Percentiles rank a stretch among this genome's conserved stretches.
Conservation (phyloP, 92 coral and sea anemone genomes). For the Porites lobata region DNA sequence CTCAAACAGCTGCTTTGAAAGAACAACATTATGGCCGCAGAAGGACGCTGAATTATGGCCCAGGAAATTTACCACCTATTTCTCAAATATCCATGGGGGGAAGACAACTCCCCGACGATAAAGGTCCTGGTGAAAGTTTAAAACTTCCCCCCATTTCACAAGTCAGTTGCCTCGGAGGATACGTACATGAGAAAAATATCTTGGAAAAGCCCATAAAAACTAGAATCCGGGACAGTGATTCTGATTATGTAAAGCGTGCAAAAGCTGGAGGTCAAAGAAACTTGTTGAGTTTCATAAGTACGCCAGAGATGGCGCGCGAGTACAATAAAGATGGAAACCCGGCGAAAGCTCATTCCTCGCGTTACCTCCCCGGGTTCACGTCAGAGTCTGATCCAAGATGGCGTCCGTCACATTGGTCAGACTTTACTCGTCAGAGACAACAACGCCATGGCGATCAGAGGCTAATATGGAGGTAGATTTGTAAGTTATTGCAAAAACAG, state of each 20-base stretch:
- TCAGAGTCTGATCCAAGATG: conserved; percentile 73
- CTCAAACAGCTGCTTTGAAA: conserved; percentile 28
- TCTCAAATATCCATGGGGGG: conserved; percentile 77
- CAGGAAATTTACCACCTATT: conserved; percentile 61
- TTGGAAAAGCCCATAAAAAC: conserved; percentile 39
- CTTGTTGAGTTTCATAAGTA: conserved; percentile 64
- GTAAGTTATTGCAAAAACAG: neutral
- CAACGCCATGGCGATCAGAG: conserved; percentile 30
- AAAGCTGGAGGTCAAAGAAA: conserved; percentile 80
- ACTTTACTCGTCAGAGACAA: conserved; percentile 49
- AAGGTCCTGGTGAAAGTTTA: conserved; percentile 16
- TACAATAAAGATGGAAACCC: conserved; percentile 27
- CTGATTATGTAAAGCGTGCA: conserved; percentile 74
- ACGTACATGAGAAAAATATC: conserved; percentile 13
- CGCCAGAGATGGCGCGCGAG: conserved; percentile 46
- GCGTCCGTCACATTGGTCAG: conserved; percentile 78
- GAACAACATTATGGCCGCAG: conserved; percentile 22
- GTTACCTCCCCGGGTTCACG: conserved; percentile 48
- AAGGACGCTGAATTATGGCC: neutral
- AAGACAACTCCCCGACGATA: conserved; percentile 8
- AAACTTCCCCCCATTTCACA: conserved; percentile 72
- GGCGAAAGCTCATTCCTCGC: conserved; percentile 41
- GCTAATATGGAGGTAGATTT: conserved; percentile 35
- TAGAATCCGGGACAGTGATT: conserved; percentile 59
- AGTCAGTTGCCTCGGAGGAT: conserved; percentile 67